Base-by-base conservation (phyloP, 1,140 invertebrate species). In the Oreohelix idahoensis region DNA sequence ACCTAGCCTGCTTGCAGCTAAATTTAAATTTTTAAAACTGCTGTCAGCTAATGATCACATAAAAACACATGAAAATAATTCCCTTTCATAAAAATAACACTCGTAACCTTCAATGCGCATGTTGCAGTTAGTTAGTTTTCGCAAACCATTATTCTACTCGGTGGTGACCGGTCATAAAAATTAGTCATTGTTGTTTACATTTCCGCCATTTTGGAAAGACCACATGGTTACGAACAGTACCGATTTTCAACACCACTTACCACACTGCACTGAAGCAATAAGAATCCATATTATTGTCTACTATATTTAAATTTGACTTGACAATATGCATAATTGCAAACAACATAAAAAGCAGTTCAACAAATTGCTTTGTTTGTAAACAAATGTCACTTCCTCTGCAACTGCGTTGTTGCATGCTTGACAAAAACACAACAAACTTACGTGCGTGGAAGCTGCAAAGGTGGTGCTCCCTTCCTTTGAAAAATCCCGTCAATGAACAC, bases 401-500 rank as follows among this genome's bases (percentile, higher is more conserved):
- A n/a, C 53, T 58, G 53, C 53, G 23, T 20, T 58, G 53, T n/a
- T 58, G 53, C 17, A 58, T 4, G 10, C 4, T 23, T 58, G 53
- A n/a, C 5, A 58, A 58, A 58, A 58, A 58, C 42, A 49, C 10
- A 39, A 39, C 70, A 83, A 84, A 95, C 96, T 97, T 94, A 98
- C 97, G 95, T 95, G 94, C 96, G 96, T 87, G 97, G 97, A 90
- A 99, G 94, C 92, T 97, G 95, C 92, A 98, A 95, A 78, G 97
- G 95, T 81, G 97, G 96, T 81, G 97, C 96, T 89, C 97, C 97
- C 94, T 98, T 98, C 79, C 97, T 93, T 93, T 98, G 97, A 93
- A 99, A 98, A 85, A 98, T 96, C 87, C 97, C 98, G 93, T 99
- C 97, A 89, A 99, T 97, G 93, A 99, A 98, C 84, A 99, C 97